Conservation (phyloP, 2,113 vertebrate species). For the Phalacrocorax pelagicus region DNA sequence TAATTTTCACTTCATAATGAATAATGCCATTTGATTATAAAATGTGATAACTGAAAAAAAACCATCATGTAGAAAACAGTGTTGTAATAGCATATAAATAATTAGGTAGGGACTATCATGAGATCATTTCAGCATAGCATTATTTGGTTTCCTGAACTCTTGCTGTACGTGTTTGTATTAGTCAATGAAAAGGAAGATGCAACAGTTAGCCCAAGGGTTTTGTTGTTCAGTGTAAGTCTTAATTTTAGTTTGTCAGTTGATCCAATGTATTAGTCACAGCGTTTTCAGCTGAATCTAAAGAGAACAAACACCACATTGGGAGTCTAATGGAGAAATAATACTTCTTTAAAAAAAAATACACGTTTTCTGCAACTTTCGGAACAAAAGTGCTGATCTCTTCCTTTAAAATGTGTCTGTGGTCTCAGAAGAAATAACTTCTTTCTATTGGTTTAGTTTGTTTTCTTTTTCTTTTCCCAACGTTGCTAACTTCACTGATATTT, state of each 20-base stretch:
- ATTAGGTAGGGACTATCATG: neutral
- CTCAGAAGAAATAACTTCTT: neutral
- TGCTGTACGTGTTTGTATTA: neutral
- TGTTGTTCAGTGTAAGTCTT: neutral
- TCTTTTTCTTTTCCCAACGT: neutral
- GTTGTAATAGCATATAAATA: neutral
- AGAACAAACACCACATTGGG: neutral
- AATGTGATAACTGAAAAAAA: neutral
- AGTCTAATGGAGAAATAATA: neutral
- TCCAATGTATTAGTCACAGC: neutral
- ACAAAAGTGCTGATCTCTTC: neutral
- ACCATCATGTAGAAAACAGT: neutral
- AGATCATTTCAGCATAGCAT: neutral
- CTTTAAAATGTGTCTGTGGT: neutral
- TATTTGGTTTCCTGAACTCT: neutral
- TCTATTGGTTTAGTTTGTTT: neutral
- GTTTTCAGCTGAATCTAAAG: neutral
- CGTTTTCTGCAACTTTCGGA: neutral
- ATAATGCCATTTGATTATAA: neutral
- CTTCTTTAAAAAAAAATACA: neutral
- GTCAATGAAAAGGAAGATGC: neutral
- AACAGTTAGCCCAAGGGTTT: neutral
- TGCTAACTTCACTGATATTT: constrained; percentile 5
- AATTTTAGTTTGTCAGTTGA: neutral
- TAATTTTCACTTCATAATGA: constrained; percentile 8